These are phyloP conservation scores for Catalaphyllia jardinei DNA, from an alignment of 64 coral and sea anemone species.

Conservation along the genomic window DNA sequence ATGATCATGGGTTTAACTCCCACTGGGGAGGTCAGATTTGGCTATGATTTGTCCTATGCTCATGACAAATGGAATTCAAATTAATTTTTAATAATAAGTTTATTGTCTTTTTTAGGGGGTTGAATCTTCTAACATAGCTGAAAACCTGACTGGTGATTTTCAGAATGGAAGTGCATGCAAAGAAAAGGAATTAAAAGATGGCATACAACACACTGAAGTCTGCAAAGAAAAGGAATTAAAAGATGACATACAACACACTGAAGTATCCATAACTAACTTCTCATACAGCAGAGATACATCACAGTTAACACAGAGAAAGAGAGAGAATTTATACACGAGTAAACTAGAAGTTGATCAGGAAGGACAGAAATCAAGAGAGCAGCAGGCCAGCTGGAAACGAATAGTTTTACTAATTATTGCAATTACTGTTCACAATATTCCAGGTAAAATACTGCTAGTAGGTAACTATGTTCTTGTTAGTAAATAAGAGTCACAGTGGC, in stretches of 20 bases:
- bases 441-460: constrained; percentile 58
- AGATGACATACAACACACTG: constrained; percentile 16
- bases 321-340: constrained; percentile 16
- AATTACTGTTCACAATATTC: constrained; percentile 98
- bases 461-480: too few species aligned
- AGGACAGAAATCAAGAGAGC: constrained; percentile 37
- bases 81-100: not conserved
- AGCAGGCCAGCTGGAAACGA: constrained; percentile 83
- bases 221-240: constrained; percentile 20
- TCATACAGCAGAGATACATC: constrained; percentile 4
- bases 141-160: not conserved
- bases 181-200: constrained; percentile 19
- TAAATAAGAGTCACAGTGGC: too few species aligned
- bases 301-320: constrained; percentile 49
- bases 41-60: too few species aligned
- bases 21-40: too few species aligned
- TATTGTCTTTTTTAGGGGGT: constrained; percentile 24
- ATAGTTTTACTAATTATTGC: constrained; percentile 93
- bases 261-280: constrained; percentile 8
- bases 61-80: too few species aligned
- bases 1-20: too few species aligned
- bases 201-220: constrained; percentile 25
- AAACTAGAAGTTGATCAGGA: not conserved
- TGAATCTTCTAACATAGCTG: constrained; percentile 41
- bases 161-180: constrained; percentile 23